Conservation (phyloP, 2,888 invertebrate genomes). For the Drosophila longiperda region DNA sequence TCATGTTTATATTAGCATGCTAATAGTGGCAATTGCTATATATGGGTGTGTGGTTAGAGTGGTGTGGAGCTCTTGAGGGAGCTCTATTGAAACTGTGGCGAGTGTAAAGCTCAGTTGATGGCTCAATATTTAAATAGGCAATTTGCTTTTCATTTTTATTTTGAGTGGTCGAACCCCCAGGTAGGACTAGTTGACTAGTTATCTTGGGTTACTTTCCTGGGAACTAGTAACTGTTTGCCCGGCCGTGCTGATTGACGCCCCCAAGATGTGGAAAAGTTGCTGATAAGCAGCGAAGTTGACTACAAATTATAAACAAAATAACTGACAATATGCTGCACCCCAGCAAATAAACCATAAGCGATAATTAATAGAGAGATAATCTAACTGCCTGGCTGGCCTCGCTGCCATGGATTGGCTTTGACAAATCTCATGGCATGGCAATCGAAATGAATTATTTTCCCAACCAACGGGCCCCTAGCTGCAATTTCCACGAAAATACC, state of each 20-base stretch:
- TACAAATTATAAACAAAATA: conserved; percentile 50
- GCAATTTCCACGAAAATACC: conserved; percentile 70
- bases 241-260: conserved; percentile 60
- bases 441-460: conserved; percentile 78
- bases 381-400: conserved; percentile 50
- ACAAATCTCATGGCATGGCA: conserved; percentile 64
- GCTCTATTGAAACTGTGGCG: conserved; percentile 20
- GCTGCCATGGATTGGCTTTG: conserved; percentile 54
- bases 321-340: conserved; percentile 52
- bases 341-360: conserved; percentile 73
- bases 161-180: conserved; percentile 14
- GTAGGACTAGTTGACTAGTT: conserved; percentile 34
- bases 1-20: conserved; percentile 78
- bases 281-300: conserved; percentile 48
- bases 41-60: conserved; percentile 13
- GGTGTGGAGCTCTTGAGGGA: background rate
- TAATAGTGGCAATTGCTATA: conserved; percentile 63
- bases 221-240: conserved; percentile 14
- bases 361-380: conserved; percentile 80
- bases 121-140: conserved; percentile 63
- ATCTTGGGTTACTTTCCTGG: conserved; percentile 58
- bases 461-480: conserved; percentile 54
- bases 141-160: conserved; percentile 55
- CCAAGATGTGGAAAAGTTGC: conserved; percentile 23
- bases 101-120: conserved; percentile 11